Evolutionary conservation across 2,888 invertebrate genomes (phyloP).

Genomic region (Tipula vernalis): DNA sequence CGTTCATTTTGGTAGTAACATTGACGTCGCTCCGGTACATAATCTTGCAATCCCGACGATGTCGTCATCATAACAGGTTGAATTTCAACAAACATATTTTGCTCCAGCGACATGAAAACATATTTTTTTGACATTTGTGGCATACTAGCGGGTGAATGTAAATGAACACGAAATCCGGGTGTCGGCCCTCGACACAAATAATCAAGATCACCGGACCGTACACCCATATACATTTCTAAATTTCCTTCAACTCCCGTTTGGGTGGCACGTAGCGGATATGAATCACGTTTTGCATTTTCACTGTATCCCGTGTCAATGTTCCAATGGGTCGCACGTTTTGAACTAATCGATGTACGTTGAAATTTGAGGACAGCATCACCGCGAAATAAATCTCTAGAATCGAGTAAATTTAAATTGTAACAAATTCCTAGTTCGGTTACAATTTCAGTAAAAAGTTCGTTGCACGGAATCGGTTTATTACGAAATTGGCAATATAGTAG

Average conservation of each 20-base stretch:
- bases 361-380: no score
- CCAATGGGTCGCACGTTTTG: slow-evolving; percentile 40
- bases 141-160: no score
- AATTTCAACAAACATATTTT: slow-evolving; percentile 49
- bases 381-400: no score
- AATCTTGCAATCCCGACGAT: slow-evolving; percentile 41
- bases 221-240: no score
- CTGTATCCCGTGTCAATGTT: slow-evolving; percentile 37
- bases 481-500: slow-evolving; percentile 48
- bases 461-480: slow-evolving; percentile 38
- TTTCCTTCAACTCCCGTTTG: no score
- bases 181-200: slow-evolving; percentile 16
- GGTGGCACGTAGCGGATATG: no score
- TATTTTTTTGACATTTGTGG: slow-evolving; percentile 41
- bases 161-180: no score
- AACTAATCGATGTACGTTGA: slow-evolving; percentile 22
- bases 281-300: no score
- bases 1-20: slow-evolving; percentile 50
- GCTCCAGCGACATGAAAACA: slow-evolving; percentile 46
- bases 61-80: slow-evolving; percentile 58
- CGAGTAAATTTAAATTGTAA: no score
- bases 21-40: slow-evolving; percentile 23
- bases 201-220: slow-evolving; percentile 19
- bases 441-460: slow-evolving; percentile 46
- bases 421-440: no score